Conservation (phyloP, 2,888 invertebrate genomes). For the Halocaridina rubra region DNA sequence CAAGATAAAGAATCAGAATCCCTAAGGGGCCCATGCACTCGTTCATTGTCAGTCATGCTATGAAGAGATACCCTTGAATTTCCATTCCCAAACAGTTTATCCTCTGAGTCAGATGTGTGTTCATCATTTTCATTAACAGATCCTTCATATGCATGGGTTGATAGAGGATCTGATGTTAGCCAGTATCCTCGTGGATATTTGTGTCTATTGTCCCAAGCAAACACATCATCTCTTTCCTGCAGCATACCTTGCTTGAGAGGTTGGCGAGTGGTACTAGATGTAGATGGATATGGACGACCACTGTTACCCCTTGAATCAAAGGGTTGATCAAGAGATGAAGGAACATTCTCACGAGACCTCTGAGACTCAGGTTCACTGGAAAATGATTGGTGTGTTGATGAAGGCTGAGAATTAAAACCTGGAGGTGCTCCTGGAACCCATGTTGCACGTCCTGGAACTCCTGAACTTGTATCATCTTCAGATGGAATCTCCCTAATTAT, state of each 20-base stretch:
- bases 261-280: background rate
- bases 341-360: background rate
- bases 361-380: background rate
- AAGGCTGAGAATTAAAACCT: slow-evolving; percentile 11
- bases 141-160: background rate
- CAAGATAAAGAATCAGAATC: background rate
- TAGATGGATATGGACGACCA: background rate
- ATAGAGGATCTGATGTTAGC: slow-evolving; percentile 3
- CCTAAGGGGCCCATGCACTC: slow-evolving; percentile 9
- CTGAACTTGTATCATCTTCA: background rate
- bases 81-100: background rate
- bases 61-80: background rate
- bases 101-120: background rate
- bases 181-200: slow-evolving; percentile 34
- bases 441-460: slow-evolving; percentile 46
- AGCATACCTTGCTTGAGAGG: slow-evolving; percentile 35
- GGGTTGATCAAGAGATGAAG: background rate
- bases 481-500: background rate
- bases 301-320: background rate
- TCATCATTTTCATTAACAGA: background rate
- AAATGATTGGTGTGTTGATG: background rate
- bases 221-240: background rate
- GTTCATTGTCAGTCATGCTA: background rate
- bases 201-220: slow-evolving; percentile 41
- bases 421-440: slow-evolving; percentile 51